Conservation (phyloP, 2,797 vertebrate species). For the Sebastes wilsoni region DNA sequence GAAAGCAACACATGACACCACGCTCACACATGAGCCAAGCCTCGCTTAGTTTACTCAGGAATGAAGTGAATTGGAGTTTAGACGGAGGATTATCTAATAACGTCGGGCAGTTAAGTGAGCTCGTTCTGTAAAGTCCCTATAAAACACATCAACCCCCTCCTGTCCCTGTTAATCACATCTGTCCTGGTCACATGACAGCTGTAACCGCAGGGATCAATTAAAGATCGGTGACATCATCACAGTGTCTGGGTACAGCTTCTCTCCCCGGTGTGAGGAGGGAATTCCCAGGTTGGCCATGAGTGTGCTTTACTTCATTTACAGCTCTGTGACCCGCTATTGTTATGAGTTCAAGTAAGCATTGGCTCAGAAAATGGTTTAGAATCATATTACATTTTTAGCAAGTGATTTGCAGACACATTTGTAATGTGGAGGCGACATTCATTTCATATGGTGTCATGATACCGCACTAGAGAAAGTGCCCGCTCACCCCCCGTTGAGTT, state of each 20-base stretch:
- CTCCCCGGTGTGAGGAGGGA: constrained; percentile 18
- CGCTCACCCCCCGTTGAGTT: not conserved
- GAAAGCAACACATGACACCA: constrained; percentile 45
- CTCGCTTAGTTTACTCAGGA: not conserved
- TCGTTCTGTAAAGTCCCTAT: constrained; percentile 23
- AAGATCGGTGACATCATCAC: constrained; percentile 68
- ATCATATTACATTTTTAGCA: constrained; percentile 13
- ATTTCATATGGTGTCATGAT: constrained; percentile 15
- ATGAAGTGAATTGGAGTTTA: constrained; percentile 14
- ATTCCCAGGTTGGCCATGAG: constrained; percentile 29
- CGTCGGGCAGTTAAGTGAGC: constrained; percentile 25
- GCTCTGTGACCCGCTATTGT: constrained; percentile 14
- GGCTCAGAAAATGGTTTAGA: not conserved
- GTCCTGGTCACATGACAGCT: constrained; percentile 52
- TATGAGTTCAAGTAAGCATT: not conserved
- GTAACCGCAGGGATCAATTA: constrained; percentile 57
- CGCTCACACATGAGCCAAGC: constrained; percentile 9
- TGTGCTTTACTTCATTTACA: constrained; percentile 14
- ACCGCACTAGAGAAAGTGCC: not conserved
- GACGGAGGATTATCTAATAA: constrained; percentile 32
- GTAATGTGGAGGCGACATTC: not conserved
- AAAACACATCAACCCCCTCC: constrained; percentile 15
- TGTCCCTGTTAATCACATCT: constrained; percentile 28
- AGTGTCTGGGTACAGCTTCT: constrained; percentile 38
- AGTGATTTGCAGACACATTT: constrained; percentile 9